A percentile compares a stretch with the other conserved stretches of the same genome.
phyloP scores from a whole-genome alignment of 2,113 vertebrate species.

The Hiodon alosoides region DNA sequence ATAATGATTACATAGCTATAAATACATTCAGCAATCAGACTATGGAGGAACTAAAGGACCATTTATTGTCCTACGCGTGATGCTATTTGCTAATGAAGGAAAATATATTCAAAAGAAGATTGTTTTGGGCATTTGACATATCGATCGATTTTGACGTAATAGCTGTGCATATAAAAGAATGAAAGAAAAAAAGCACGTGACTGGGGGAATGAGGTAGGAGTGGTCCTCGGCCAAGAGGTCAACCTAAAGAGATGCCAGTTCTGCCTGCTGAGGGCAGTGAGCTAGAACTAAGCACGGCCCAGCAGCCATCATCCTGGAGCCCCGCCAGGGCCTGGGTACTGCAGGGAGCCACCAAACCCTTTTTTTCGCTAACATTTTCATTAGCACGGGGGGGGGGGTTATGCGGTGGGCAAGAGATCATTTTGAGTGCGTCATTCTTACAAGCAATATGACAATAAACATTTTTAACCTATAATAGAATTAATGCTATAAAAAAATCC shows the following conservation, averaged over 20 bases:
- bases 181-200: constrained; percentile 52
- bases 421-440: constrained; percentile 35
- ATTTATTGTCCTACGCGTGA: too few species aligned
- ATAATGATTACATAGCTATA: too few species aligned
- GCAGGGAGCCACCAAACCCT: constrained; percentile 37
- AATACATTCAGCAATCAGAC: too few species aligned
- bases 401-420: constrained; percentile 22
- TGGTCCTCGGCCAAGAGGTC: constrained; percentile 59
- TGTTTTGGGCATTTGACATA: too few species aligned
- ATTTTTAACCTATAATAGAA: constrained; percentile 37
- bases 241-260: constrained; percentile 46
- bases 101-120: too few species aligned
- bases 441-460: constrained; percentile 41
- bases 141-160: too few species aligned
- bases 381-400: constrained; percentile 34
- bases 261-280: constrained; percentile 55
- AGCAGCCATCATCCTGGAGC: constrained; percentile 58
- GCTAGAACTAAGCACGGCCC: constrained; percentile 67
- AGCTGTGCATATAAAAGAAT: background rate
- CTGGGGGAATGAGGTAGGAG: constrained; percentile 52
- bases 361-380: constrained; percentile 56
- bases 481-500: constrained; percentile 34
- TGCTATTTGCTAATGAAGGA: too few species aligned
- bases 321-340: constrained; percentile 62
- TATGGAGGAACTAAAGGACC: too few species aligned